A percentile compares a stretch with the other conserved stretches of the same genome.
phyloP scores from a whole-genome alignment of 2,888 invertebrate genomes.

The Erebia aethiops region DNA sequence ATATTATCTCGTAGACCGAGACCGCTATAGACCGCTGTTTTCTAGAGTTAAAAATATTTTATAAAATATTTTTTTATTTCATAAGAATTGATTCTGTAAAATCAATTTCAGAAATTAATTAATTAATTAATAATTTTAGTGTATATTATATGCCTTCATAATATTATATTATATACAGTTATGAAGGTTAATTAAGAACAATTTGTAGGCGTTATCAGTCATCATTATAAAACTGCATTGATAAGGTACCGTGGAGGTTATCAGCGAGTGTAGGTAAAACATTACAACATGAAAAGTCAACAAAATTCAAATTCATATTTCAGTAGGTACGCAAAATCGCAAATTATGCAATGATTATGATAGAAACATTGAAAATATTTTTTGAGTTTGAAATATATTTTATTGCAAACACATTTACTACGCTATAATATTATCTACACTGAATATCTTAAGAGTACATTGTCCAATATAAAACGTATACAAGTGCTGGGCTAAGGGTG shows the following conservation, averaged over 20 bases:
- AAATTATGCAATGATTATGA: background rate
- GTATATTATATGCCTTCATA: background rate
- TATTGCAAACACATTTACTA: too few species aligned
- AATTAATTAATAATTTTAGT: too few species aligned
- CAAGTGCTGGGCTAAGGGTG: conserved; percentile 52
- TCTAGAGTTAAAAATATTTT: too few species aligned
- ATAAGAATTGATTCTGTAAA: too few species aligned
- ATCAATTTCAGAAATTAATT: too few species aligned
- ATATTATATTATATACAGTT: background rate
- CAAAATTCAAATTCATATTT: conserved; percentile 44
- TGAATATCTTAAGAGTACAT: too few species aligned
- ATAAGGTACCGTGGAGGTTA: background rate
- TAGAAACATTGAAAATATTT: too few species aligned
- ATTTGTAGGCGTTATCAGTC: conserved; percentile 34
- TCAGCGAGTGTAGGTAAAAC: conserved; percentile 23
- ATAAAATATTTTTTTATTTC: too few species aligned
- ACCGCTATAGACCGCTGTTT: too few species aligned
- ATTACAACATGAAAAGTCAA: conserved; percentile 9
- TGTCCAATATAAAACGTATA: background rate
- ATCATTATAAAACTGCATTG: conserved; percentile 29
- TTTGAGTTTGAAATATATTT: too few species aligned
- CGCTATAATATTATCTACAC: too few species aligned
- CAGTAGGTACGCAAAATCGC: background rate
- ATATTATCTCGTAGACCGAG: too few species aligned
- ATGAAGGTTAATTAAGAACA: conserved; percentile 38